These are phyloP conservation scores for Isurus oxyrinchus DNA, from an alignment of 2,113 vertebrate species.

Conservation along the genomic window DNA sequence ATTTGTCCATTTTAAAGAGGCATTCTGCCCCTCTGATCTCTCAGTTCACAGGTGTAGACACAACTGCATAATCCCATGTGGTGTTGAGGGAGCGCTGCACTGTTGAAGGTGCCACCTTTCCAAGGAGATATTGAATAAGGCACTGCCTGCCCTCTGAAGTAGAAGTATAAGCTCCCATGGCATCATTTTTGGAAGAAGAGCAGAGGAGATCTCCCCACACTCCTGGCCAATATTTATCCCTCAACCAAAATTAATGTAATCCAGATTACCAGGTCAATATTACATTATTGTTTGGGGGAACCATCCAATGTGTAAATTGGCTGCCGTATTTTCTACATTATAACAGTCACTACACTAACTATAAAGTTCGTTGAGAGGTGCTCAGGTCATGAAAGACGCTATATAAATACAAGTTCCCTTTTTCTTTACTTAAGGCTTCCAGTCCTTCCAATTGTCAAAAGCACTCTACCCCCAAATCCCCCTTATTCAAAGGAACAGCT, in stretches of 20 bases:
- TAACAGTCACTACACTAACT: background rate
- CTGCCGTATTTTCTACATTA: background rate
- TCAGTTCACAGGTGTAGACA: background rate
- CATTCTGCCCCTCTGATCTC: background rate
- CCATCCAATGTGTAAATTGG: background rate
- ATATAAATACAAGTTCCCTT: background rate
- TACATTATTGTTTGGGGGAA: background rate
- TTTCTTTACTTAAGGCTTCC: background rate
- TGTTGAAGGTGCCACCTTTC: background rate
- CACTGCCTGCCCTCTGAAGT: background rate
- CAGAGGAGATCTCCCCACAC: background rate
- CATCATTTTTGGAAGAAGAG: background rate
- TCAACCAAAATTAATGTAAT: background rate
- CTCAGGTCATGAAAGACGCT: background rate
- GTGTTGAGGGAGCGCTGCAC: background rate
- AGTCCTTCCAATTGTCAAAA: background rate
- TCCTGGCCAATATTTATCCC: background rate
- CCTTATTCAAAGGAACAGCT: background rate
- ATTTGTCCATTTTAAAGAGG: background rate
- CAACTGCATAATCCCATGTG: background rate
- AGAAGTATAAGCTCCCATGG: background rate
- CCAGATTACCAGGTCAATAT: background rate
- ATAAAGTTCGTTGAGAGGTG: background rate
- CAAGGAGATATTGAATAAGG: background rate
- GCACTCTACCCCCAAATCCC: background rate